Evolutionary conservation across 2,888 invertebrate genomes (phyloP).

Genomic region (Malthinus seriepunctatus): DNA sequence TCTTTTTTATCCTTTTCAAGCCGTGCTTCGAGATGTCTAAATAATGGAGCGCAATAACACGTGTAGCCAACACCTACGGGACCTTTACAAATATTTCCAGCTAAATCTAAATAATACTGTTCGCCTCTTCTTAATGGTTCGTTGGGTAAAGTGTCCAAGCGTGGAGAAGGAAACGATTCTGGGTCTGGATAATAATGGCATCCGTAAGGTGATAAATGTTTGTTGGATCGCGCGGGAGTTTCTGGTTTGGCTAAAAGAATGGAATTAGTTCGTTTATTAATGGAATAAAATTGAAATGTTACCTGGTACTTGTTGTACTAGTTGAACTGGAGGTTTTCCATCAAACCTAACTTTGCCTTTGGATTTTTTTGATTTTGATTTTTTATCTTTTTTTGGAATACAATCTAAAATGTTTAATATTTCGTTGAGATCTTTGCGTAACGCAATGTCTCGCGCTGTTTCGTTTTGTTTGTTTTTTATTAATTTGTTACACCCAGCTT

Average conservation of each 20-base stretch:
- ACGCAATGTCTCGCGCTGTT: constrained; percentile 86
- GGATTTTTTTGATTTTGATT: constrained; percentile 55
- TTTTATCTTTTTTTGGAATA: constrained; percentile 56
- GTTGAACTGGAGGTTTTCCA: constrained; percentile 35
- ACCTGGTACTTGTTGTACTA: not conserved
- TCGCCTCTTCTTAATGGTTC: constrained; percentile 86
- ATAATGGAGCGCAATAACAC: constrained; percentile 91
- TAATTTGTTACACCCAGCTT: constrained; percentile 76
- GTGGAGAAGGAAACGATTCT: constrained; percentile 82
- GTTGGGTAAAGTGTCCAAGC: constrained; percentile 81
- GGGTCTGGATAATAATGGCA: constrained; percentile 90
- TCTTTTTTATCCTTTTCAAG: constrained; percentile 81
- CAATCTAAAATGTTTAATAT: constrained; percentile 76
- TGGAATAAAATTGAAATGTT: not conserved
- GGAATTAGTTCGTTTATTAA: not conserved
- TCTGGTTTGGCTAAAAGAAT: constrained; percentile 7
- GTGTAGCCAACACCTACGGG: constrained; percentile 93
- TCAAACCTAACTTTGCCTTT: constrained; percentile 53
- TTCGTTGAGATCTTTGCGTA: constrained; percentile 82
- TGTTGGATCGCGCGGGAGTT: constrained; percentile 6
- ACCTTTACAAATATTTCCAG: constrained; percentile 93
- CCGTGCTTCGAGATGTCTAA: constrained; percentile 84
- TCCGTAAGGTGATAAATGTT: constrained; percentile 85
- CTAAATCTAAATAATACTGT: constrained; percentile 92
- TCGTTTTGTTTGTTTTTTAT: constrained; percentile 86